Evolutionary conservation across 2,888 invertebrate species (phyloP), one percentile per base, ranked within the genome.

Genomic region (Cetonia aurata): DNA sequence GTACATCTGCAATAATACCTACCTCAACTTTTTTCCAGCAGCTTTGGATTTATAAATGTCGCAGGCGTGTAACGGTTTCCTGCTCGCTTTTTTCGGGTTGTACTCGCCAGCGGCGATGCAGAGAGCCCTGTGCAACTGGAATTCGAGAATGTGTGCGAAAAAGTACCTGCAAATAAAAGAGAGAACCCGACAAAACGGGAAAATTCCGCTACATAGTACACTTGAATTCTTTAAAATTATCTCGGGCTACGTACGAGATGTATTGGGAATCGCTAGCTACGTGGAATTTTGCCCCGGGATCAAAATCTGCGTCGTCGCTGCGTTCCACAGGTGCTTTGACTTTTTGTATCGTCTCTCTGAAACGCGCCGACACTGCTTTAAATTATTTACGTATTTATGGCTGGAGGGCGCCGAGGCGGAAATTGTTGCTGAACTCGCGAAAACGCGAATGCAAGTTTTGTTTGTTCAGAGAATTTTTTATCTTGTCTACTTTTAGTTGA

Each of bases 121-220:
- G 48, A 94, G 83, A 1, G 92, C 88, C 76, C 89, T 86, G 75
- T 93, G 89, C 75, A 94, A 91, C 85, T 94, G 94, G 82, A 94
- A 95, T 83, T 94, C 92, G 37, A 94, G 82, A 13, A 94, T 88
- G 78, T 89, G 89, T 10, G 92, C 90, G 71, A 93, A 88, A 76
- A 89, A 85, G 76, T 90, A 90, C 71, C 89, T 88, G 79, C n/a
- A 25, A 66, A 25, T 6, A 19, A n/a, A 50, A 25, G 12, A 19
- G 25, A 9, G 12, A 12, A 10, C 17, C 37, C 19, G 37, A 10
- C 25, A 6, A 50, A 19, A 52, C 10, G 9, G 4, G 19, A 42
- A 13, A 41, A 33, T 15, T 41, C 57, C 19, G 37, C 37, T 37
- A 37, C 37, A 10, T 37, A 8, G 37, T 37, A 37, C 37, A 37